Percentiles rank a stretch among this genome's conserved stretches.
Evolutionary conservation across 1,140 invertebrate genomes (phyloP).

Genomic region (Glomeris maerens): DNA sequence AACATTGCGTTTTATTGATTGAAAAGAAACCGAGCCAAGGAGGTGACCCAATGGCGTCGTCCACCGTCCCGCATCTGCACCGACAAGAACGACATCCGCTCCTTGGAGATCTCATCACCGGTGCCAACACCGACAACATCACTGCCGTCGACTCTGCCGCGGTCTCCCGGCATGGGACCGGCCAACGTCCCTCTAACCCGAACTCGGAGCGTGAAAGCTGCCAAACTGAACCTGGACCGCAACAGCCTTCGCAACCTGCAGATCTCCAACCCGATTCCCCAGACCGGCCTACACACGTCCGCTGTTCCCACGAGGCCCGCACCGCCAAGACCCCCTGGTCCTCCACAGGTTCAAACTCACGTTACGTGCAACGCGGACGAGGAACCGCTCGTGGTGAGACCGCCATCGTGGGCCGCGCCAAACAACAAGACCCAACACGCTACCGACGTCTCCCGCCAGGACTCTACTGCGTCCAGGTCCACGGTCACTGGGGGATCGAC

Average conservation of each 20-base stretch:
- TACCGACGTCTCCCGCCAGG: slow-evolving; percentile 6
- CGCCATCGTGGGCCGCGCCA: slow-evolving; percentile 10
- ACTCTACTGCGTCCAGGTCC: not conserved
- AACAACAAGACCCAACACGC: too few species aligned
- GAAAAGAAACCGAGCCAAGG: slow-evolving; percentile 16
- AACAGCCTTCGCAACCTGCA: slow-evolving; percentile 53
- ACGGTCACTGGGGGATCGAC: slow-evolving; percentile 36
- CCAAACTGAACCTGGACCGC: slow-evolving; percentile 41
- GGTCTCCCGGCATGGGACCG: slow-evolving; percentile 28
- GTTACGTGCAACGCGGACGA: not conserved
- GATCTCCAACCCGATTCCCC: slow-evolving; percentile 63
- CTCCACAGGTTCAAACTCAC: slow-evolving; percentile 10
- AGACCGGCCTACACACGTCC: slow-evolving; percentile 37
- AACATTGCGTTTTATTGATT: not conserved
- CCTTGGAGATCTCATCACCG: slow-evolving; percentile 21
- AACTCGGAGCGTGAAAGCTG: slow-evolving; percentile 41
- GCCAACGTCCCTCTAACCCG: slow-evolving; percentile 42
- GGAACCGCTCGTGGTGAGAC: slow-evolving; percentile 2
- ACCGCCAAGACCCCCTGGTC: slow-evolving; percentile 16
- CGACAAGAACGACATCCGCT: slow-evolving; percentile 12
- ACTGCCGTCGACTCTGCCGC: slow-evolving; percentile 2
- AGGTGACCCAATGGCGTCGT: slow-evolving; percentile 15
- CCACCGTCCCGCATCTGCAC: slow-evolving; percentile 11
- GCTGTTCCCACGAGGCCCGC: slow-evolving; percentile 37
- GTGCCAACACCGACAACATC: slow-evolving; percentile 25